Conservation (phyloP, 2,797 vertebrate genomes). For the Pterois miles region DNA sequence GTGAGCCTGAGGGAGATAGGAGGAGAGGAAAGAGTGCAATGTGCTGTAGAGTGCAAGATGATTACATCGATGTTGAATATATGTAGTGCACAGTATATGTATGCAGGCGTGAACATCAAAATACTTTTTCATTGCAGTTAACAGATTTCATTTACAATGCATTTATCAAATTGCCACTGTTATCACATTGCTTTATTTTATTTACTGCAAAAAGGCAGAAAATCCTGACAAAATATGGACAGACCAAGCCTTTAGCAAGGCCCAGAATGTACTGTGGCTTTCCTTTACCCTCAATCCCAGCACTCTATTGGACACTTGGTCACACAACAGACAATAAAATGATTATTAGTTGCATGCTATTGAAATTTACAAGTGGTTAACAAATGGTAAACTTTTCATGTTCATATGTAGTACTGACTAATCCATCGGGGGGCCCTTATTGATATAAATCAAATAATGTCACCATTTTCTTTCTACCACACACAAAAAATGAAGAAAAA, state of each 20-base stretch:
- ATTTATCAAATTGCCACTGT: too few relatives aligned
- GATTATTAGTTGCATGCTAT: too few relatives aligned
- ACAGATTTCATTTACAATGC: not conserved
- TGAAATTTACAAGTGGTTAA: too few relatives aligned
- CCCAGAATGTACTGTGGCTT: too few relatives aligned
- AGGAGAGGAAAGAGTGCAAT: slow-evolving; percentile 36
- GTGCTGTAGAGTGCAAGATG: not conserved
- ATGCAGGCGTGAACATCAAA: not conserved
- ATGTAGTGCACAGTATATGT: not conserved
- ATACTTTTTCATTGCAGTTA: not conserved
- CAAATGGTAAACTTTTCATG: too few relatives aligned
- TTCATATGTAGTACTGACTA: too few relatives aligned
- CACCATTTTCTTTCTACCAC: too few relatives aligned
- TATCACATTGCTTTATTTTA: not conserved
- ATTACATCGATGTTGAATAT: not conserved
- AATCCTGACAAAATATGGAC: not conserved
- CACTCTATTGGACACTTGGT: not conserved
- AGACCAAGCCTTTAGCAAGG: not conserved
- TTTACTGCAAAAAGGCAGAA: not conserved
- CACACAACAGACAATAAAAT: too few relatives aligned
- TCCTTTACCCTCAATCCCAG: not conserved
- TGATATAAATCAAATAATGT: not conserved
- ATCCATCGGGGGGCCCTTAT: not conserved
- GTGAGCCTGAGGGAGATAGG: slow-evolving; percentile 67
- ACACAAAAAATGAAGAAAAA: not conserved